A percentile compares a stretch with the other conserved stretches of the same genome.
Evolutionary conservation across 2,797 vertebrate genomes (phyloP).

Genomic region (Lepus townsendii): DNA sequence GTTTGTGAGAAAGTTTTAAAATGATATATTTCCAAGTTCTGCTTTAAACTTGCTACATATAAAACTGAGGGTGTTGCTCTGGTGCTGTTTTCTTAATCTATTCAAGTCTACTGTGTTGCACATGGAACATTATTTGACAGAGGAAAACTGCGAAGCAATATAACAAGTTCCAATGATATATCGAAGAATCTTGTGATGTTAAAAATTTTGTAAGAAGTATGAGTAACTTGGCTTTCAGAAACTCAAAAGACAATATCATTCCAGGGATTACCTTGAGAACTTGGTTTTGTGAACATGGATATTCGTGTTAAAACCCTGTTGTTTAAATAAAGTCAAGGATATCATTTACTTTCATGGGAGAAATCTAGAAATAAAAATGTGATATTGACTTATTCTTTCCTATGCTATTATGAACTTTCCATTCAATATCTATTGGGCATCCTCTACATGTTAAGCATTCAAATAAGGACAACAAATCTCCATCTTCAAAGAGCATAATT

Average conservation of each 20-base stretch:
- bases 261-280: conserved; percentile 19
- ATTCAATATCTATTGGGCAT: not conserved
- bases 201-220: not conserved
- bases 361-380: conserved; percentile 46
- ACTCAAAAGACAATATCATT: not conserved
- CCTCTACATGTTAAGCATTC: not conserved
- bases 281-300: not conserved
- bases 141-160: conserved; percentile 39
- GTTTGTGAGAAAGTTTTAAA: not conserved
- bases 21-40: conserved; percentile 20
- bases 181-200: not conserved
- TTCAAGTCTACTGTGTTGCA: not conserved
- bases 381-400: not conserved
- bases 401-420: not conserved
- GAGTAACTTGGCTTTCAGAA: not conserved
- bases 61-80: not conserved
- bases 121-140: not conserved
- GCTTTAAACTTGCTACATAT: not conserved
- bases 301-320: not conserved
- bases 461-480: not conserved
- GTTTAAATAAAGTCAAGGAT: conserved; percentile 35
- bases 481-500: not conserved
- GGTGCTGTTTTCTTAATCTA: not conserved
- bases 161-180: not conserved
- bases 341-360: not conserved